phyloP scores from a whole-genome alignment of 2,113 vertebrate genomes.

The Bujurquina vittata region DNA sequence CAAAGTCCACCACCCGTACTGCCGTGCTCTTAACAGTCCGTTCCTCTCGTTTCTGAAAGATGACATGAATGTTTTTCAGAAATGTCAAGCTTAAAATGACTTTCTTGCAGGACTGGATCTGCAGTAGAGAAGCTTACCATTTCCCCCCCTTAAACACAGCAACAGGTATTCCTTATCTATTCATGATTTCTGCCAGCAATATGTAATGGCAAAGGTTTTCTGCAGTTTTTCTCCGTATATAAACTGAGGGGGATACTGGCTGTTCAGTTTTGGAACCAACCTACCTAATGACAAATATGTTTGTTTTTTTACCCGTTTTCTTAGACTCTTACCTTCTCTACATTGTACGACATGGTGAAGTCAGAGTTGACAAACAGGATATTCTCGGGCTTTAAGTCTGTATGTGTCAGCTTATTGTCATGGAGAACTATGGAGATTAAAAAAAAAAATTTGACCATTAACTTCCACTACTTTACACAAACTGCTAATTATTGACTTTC shows the following conservation, averaged over 20 bases:
- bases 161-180: neutral
- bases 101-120: neutral
- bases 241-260: neutral
- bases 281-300: neutral
- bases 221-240: neutral
- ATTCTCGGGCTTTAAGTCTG: constrained; percentile 97
- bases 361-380: constrained; percentile 97
- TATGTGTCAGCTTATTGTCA: constrained; percentile 96
- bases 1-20: constrained; percentile 93
- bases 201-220: neutral
- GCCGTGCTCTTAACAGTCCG: constrained; percentile 89
- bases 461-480: neutral
- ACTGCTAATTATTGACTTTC: neutral
- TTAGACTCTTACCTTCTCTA: constrained; percentile 87
- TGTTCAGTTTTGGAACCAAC: neutral
- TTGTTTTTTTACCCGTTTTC: neutral
- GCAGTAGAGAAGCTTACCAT: neutral
- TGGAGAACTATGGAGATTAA: constrained; percentile 86
- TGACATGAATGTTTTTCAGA: neutral
- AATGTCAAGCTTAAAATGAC: neutral
- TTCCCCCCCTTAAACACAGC: neutral
- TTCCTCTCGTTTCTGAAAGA: constrained; percentile 89
- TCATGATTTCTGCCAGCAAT: neutral
- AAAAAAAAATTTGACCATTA: neutral
- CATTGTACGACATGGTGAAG: constrained; percentile 90